phyloP scores from a whole-genome alignment of 2,797 vertebrate genomes.

The Sciurus vulgaris region DNA sequence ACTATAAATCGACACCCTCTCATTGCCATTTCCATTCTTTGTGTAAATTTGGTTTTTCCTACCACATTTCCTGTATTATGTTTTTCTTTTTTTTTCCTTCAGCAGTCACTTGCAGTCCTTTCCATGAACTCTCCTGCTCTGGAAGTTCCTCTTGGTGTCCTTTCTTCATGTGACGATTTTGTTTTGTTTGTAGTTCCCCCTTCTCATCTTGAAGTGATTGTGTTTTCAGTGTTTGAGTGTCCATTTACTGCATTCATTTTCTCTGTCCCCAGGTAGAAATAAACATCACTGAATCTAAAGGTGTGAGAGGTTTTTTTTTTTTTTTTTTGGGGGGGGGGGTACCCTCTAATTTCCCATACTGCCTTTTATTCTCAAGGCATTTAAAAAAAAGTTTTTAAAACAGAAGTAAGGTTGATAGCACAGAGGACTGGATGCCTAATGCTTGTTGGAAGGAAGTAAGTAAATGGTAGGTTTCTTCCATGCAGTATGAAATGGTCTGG shows the following conservation, averaged over 20 bases:
- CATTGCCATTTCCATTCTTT: not conserved
- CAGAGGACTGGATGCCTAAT: not conserved
- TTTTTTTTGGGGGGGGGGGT: not conserved
- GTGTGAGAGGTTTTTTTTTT: not conserved
- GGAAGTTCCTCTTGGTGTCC: not conserved
- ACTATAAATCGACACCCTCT: not conserved
- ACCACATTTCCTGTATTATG: not conserved
- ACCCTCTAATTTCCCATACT: not conserved
- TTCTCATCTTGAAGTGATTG: not conserved
- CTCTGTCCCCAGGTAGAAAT: constrained; percentile 28
- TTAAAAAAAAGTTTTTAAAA: not conserved
- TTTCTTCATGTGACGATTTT: not conserved
- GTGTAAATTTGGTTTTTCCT: not conserved
- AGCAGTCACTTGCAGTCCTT: not conserved
- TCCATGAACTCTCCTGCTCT: not conserved
- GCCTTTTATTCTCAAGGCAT: not conserved
- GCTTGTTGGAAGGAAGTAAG: constrained; percentile 2
- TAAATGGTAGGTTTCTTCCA: constrained; percentile 22
- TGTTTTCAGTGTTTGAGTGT: not conserved
- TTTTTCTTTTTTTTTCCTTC: not conserved
- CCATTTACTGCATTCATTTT: constrained; percentile 1
- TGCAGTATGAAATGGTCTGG: not conserved
- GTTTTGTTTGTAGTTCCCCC: not conserved
- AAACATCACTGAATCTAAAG: constrained; percentile 23
- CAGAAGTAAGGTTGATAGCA: not conserved